Conservation (phyloP, 37 sponge, comb jelly and placozoan species). For the Ephydatia muelleri region DNA sequence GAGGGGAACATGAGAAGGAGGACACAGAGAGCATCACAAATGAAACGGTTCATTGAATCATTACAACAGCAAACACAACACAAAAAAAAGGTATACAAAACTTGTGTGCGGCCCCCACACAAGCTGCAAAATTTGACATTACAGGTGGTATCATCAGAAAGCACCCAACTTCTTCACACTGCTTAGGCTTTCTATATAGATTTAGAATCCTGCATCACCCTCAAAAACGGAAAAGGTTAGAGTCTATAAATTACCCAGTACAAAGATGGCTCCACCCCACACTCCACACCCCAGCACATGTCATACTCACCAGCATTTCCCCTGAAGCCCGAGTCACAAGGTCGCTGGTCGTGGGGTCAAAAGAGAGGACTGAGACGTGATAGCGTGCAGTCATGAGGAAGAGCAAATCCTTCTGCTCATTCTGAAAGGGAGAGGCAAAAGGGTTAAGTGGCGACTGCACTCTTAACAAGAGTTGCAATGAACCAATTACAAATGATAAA, state of each 20-base stretch:
- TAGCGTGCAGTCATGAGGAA: conserved; percentile 83
- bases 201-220: too few relatives aligned
- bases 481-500: too few relatives aligned
- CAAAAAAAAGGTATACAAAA: background rate
- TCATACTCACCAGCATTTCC: conserved; percentile 69
- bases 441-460: background rate
- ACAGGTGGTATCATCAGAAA: too few relatives aligned
- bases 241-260: too few relatives aligned
- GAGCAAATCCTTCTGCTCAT: conserved; percentile 71
- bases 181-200: too few relatives aligned
- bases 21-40: background rate
- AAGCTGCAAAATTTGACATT: background rate
- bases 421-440: conserved; percentile 23
- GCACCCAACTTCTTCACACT: too few relatives aligned
- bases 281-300: background rate
- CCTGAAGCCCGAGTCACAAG: conserved; percentile 86
- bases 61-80: background rate
- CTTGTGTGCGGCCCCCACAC: background rate
- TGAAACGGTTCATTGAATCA: too few relatives aligned
- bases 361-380: conserved; percentile 81
- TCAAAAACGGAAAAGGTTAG: too few relatives aligned
- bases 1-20: conserved; percentile 13
- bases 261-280: too few relatives aligned
- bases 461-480: too few relatives aligned
- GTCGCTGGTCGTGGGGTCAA: conserved; percentile 54